Evolutionary conservation across 2,888 invertebrate species (phyloP), one percentile per base, ranked within the genome.

Genomic region (Punctoribates punctum): DNA sequence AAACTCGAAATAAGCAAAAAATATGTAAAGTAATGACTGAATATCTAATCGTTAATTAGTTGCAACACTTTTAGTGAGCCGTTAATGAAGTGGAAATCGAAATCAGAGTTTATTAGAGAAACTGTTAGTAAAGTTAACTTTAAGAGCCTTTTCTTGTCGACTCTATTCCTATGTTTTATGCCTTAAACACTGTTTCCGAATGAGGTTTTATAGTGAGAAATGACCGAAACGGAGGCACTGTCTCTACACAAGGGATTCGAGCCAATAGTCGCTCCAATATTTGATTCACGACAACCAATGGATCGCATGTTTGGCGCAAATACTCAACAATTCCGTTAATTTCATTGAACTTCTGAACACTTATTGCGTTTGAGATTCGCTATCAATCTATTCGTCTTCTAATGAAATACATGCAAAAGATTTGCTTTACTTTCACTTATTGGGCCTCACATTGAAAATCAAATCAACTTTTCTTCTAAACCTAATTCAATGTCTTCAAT

Each of bases 271-370:
- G 6, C 20, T 6, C 20, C 54, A 54, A n/a, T 54, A 20, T 20
- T 17, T 48, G 48, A 48, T 48, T 17, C 48, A 13, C 48, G 48
- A 48, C 48, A 48, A 48, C 48, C 48, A 48, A 17, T 17, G 13
- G 15, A 48, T 48, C 48, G 48, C 48, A 48, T 48, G 48, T 48
- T 48, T 48, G 13, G 48, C 48, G n/a, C 48, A 48, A 54, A 54
- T 54, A 54, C n/a, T n/a, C 54, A 54, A 54, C 54, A 20, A 54
- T 54, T 54, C n/a, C 20, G 20, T 54, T 54, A 54, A 54, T n/a
- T 54, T 54, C 54, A 54, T n/a, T 54, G n/a, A 20, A n/a, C 17
- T 54, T 54, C 34, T 5, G 4, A 34, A 34, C 34, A 34, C 34
- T 34, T 34, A 54, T 48, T 17, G 20, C n/a, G 8, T 6, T n/a